phyloP scores from a whole-genome alignment of 2,888 invertebrate genomes.

The Ormyrus rosae region DNA sequence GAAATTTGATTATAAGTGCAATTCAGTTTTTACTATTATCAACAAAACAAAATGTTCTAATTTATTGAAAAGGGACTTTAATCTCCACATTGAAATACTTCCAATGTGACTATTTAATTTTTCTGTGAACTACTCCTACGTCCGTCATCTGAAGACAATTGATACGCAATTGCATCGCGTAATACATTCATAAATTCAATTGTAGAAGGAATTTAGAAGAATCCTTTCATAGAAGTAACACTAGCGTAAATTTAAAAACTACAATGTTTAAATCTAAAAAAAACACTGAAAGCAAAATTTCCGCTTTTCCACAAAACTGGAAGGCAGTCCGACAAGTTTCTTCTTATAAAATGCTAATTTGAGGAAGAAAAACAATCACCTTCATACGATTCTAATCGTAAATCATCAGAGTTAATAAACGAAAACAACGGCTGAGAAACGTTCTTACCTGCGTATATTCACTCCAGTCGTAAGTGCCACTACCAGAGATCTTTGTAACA shows the following conservation, averaged over 20 bases:
- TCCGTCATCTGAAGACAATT: slow-evolving; percentile 50
- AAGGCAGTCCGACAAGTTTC: not conserved
- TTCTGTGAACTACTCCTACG: slow-evolving; percentile 45
- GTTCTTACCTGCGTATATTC: slow-evolving; percentile 64
- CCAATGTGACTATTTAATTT: slow-evolving; percentile 32
- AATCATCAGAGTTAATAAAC: not conserved
- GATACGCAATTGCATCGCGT: slow-evolving; percentile 45
- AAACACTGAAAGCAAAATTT: no score
- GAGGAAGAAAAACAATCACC: not conserved
- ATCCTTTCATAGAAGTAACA: slow-evolving; percentile 12
- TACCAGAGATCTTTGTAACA: slow-evolving; percentile 29
- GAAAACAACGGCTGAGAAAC: no score
- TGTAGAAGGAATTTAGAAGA: slow-evolving; percentile 24
- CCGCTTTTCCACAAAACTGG: not conserved
- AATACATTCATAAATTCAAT: slow-evolving; percentile 51
- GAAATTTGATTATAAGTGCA: no score
- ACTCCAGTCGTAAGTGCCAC: slow-evolving; percentile 66
- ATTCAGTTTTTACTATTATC: no score
- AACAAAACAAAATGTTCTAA: no score
- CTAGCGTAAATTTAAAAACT: no score
- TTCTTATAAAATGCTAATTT: not conserved
- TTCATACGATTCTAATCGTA: not conserved
- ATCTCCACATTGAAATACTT: slow-evolving; percentile 5
- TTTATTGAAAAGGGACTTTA: not conserved
- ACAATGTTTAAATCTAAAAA: no score